Evolutionary conservation across 2,797 vertebrate species (phyloP).

Genomic region (Lacerta bilineata): DNA sequence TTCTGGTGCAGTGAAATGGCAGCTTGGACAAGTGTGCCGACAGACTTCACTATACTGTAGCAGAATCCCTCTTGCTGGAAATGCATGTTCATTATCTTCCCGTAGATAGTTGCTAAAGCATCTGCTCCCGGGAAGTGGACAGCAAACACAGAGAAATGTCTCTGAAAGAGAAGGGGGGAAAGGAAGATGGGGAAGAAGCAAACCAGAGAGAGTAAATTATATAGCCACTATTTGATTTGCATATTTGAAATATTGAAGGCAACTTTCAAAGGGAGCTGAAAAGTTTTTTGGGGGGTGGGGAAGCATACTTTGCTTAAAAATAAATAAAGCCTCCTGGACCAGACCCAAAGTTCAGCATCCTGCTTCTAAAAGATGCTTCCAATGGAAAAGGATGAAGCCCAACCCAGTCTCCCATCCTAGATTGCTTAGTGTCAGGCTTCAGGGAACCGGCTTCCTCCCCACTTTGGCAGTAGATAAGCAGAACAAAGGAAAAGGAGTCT

Average conservation of each 20-base stretch:
- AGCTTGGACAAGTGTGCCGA: slow-evolving; percentile 79
- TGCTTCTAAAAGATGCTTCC: no score
- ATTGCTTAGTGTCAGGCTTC: no score
- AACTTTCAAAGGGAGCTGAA: slow-evolving; percentile 53
- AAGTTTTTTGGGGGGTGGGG: slow-evolving; percentile 55
- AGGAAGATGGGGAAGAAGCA: not conserved
- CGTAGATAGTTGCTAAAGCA: slow-evolving; percentile 82
- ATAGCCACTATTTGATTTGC: slow-evolving; percentile 8
- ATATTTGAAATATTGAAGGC: slow-evolving; percentile 61
- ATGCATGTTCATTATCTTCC: slow-evolving; percentile 83
- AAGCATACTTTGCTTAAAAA: no score
- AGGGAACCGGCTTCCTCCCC: no score
- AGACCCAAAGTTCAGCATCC: no score
- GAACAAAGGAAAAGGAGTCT: no score
- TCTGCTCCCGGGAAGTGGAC: slow-evolving; percentile 81
- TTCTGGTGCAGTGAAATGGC: slow-evolving; percentile 87
- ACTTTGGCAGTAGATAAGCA: no score
- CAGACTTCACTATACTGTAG: slow-evolving; percentile 83
- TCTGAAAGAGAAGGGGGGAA: slow-evolving; percentile 57
- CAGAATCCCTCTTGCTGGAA: slow-evolving; percentile 86
- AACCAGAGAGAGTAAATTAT: slow-evolving; percentile 35
- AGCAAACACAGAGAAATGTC: slow-evolving; percentile 83
- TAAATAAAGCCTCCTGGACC: no score
- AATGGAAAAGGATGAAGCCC: no score
- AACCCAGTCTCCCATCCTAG: no score